Percentiles rank a stretch among this genome's conserved stretches.
Conservation (phyloP, 2,113 vertebrate species). For the Sardina pilchardus region DNA sequence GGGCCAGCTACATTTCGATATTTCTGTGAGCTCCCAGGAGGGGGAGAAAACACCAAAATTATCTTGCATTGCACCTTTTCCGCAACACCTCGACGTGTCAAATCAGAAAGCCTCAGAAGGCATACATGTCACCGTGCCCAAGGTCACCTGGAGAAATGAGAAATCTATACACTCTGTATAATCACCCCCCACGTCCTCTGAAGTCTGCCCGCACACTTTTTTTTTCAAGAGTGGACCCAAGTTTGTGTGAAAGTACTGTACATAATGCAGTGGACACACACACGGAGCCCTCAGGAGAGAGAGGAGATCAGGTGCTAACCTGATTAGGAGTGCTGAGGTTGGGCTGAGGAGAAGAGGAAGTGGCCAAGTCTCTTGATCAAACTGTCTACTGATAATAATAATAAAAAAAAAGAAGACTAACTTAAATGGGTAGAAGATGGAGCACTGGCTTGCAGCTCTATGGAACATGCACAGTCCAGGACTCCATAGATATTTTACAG, state of each 20-base stretch:
- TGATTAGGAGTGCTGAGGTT: not conserved
- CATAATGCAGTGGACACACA: slow-evolving; percentile 60
- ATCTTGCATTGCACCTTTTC: slow-evolving; percentile 78
- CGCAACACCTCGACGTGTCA: slow-evolving; percentile 68
- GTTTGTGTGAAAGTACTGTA: slow-evolving; percentile 64
- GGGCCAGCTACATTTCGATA: slow-evolving; percentile 66
- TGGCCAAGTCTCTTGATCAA: not conserved
- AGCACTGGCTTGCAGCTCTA: not conserved
- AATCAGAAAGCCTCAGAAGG: slow-evolving; percentile 71
- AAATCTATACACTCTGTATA: slow-evolving; percentile 65
- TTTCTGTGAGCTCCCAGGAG: slow-evolving; percentile 71
- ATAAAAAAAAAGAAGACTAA: slow-evolving; percentile 3
- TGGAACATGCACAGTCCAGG: not conserved
- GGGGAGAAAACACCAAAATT: slow-evolving; percentile 67
- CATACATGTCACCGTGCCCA: slow-evolving; percentile 71
- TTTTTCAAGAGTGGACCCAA: slow-evolving; percentile 63
- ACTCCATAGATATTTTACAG: not conserved
- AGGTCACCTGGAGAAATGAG: slow-evolving; percentile 73
- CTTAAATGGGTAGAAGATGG: slow-evolving; percentile 1
- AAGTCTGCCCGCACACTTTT: slow-evolving; percentile 67
- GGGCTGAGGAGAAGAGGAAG: not conserved
- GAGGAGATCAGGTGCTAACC: slow-evolving; percentile 43
- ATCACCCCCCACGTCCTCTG: slow-evolving; percentile 68
- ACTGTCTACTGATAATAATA: slow-evolving; percentile 10
- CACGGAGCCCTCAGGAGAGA: slow-evolving; percentile 51